Conservation (phyloP, 2,113 vertebrate species). For the Piaya cayana region DNA sequence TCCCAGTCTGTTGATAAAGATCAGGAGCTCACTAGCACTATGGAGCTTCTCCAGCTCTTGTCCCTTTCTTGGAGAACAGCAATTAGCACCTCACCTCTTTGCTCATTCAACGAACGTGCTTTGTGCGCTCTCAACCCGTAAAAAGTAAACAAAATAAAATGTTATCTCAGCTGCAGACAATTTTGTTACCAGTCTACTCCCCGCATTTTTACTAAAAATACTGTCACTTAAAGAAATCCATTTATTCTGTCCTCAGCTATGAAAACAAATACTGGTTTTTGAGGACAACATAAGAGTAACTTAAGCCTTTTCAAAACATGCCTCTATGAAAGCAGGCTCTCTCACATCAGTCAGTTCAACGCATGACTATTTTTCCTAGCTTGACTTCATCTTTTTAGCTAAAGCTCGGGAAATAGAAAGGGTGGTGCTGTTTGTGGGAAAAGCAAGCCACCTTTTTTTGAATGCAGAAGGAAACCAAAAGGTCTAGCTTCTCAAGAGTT, state of each 20-base stretch:
- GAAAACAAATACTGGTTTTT: conserved; percentile 30
- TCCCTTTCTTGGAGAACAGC: background rate
- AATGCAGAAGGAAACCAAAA: background rate
- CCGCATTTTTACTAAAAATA: conserved; percentile 43
- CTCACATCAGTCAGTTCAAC: background rate
- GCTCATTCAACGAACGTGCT: background rate
- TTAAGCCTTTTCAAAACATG: conserved; percentile 53
- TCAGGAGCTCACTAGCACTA: background rate
- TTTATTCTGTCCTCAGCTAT: conserved; percentile 47
- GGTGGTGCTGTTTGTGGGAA: background rate
- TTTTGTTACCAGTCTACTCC: conserved; percentile 40
- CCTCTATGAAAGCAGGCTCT: conserved; percentile 13
- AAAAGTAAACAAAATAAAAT: conserved; percentile 43
- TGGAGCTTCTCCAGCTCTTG: background rate
- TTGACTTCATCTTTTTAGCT: background rate
- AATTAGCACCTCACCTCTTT: background rate
- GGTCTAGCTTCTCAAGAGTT: background rate
- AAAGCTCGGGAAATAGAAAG: background rate
- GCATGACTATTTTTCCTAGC: background rate
- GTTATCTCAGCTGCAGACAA: conserved; percentile 56
- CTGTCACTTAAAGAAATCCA: conserved; percentile 34
- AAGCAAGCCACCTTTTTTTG: background rate
- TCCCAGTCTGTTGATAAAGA: background rate
- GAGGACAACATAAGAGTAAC: conserved; percentile 32
- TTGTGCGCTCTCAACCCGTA: background rate